These are phyloP conservation scores for Falco columbarius DNA, from an alignment of 2,797 vertebrate genomes.

Conservation along the genomic window DNA sequence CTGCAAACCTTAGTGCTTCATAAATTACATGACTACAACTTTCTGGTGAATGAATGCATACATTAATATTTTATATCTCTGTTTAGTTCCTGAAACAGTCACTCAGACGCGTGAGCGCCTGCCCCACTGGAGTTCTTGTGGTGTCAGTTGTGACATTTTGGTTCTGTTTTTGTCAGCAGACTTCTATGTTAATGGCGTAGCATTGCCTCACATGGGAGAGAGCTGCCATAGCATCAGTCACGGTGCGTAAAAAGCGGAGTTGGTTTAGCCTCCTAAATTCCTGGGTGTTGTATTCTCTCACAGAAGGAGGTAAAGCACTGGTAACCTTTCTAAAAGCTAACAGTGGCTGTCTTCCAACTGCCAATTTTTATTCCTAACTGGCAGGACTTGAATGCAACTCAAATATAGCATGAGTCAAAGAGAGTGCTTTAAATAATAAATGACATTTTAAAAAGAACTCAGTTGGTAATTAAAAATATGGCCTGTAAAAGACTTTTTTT, in stretches of 20 bases:
- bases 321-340: neutral
- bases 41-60: neutral
- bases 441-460: neutral
- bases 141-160: neutral
- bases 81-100: neutral
- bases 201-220: neutral
- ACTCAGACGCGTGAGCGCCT: neutral
- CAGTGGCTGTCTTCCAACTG: neutral
- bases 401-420: neutral
- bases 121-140: fast-evolving
- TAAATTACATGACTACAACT: neutral
- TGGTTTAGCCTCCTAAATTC: neutral
- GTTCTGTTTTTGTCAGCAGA: neutral
- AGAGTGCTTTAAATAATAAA: neutral
- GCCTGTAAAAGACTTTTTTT: neutral
- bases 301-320: neutral
- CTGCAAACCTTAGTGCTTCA: neutral
- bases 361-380: neutral
- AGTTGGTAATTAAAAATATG: neutral
- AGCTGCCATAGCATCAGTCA: neutral
- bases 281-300: neutral
- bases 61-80: neutral
- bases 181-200: neutral
- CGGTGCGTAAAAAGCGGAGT: neutral
- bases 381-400: neutral